phyloP scores from a whole-genome alignment of 2,888 invertebrate species.

The Galerucella pusilla region DNA sequence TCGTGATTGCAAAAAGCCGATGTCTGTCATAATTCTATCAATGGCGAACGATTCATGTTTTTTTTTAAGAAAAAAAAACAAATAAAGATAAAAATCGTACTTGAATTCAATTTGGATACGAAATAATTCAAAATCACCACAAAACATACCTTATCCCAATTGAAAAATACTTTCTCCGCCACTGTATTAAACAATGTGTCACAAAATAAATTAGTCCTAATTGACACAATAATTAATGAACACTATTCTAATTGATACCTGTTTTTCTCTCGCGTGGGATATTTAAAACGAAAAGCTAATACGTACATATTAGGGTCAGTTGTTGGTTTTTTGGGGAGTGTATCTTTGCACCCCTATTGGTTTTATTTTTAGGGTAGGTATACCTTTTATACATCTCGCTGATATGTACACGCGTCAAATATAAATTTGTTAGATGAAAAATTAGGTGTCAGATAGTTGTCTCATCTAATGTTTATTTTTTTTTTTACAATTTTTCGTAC shows the following conservation, averaged over 20 bases:
- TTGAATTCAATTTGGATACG: too few relatives aligned
- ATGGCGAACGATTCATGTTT: too few relatives aligned
- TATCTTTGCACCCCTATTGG: background rate
- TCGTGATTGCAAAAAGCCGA: too few relatives aligned
- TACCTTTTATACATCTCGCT: background rate
- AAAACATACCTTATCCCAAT: too few relatives aligned
- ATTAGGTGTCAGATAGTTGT: background rate
- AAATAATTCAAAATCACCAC: too few relatives aligned
- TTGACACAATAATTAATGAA: conserved; percentile 29
- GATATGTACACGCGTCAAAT: background rate
- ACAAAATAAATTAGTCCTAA: conserved; percentile 8
- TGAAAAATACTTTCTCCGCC: background rate
- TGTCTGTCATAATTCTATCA: too few relatives aligned
- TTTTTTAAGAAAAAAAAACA: too few relatives aligned
- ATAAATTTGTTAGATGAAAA: background rate
- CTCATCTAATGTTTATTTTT: too few relatives aligned
- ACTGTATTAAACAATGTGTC: background rate
- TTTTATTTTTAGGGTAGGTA: conserved; percentile 9
- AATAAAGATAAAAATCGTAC: too few relatives aligned
- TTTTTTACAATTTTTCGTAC: too few relatives aligned
- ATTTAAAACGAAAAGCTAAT: conserved; percentile 7
- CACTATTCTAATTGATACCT: conserved; percentile 25
- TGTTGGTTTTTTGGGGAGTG: conserved; percentile 12
- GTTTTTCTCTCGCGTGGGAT: conserved; percentile 29
- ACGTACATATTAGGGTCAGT: conserved; percentile 1